A percentile compares a stretch with the other conserved stretches of the same genome.
These are phyloP conservation scores for Tyrophagus putrescentiae DNA, from an alignment of 1,140 invertebrate species.

Conservation along the genomic window DNA sequence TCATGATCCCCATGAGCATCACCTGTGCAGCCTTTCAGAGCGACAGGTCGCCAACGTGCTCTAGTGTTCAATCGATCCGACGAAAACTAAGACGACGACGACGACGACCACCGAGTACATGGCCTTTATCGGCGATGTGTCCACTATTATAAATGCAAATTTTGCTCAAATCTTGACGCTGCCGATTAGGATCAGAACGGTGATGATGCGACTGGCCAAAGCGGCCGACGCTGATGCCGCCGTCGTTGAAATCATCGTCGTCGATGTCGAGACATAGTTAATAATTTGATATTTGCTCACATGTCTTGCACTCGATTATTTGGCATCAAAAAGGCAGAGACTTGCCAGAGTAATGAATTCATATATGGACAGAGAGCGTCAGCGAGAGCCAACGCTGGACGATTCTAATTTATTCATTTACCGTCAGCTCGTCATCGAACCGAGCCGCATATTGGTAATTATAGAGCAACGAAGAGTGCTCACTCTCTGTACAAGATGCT, in stretches of 20 bases:
- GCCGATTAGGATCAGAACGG: constrained; percentile 8
- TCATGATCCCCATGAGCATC: too few relatives aligned
- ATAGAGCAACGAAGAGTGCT: too few relatives aligned
- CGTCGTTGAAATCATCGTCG: too few relatives aligned
- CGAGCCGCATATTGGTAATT: constrained; percentile 8
- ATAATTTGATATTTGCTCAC: background rate
- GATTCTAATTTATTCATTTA: constrained; percentile 15
- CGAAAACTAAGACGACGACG: too few relatives aligned
- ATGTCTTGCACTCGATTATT: constrained; percentile 2
- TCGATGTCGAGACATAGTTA: background rate
- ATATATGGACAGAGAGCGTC: background rate
- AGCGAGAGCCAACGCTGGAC: too few relatives aligned
- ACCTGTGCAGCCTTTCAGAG: too few relatives aligned
- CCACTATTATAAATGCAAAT: constrained; percentile 11
- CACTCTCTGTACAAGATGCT: too few relatives aligned
- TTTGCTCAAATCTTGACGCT: constrained; percentile 3
- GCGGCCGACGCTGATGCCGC: too few relatives aligned
- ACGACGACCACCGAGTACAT: too few relatives aligned
- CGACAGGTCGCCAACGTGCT: too few relatives aligned
- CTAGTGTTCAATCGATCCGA: too few relatives aligned
- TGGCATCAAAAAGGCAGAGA: background rate
- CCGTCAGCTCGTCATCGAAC: constrained; percentile 6
- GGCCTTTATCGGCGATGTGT: too few relatives aligned
- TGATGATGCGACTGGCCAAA: background rate
- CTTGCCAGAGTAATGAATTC: constrained; percentile 11